Evolutionary conservation across 1,140 invertebrate species (phyloP).

Genomic region (Sipha flava): DNA sequence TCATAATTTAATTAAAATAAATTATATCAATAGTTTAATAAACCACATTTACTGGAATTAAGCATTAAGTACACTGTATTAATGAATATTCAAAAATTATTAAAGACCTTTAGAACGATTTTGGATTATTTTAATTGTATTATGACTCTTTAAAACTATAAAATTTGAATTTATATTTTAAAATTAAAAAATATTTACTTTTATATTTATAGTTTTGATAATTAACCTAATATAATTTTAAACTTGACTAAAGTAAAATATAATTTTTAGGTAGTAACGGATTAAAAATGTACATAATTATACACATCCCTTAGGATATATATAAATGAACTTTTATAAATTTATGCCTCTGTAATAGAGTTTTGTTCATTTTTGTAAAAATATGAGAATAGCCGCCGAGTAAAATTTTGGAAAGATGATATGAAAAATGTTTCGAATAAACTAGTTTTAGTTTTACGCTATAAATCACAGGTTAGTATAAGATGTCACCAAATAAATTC

Average conservation of each 20-base stretch:
- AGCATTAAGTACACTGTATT: no score
- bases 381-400: not conserved
- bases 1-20: no score
- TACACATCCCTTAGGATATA: not conserved
- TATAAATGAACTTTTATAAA: not conserved
- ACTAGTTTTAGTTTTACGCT: no score
- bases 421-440: not conserved
- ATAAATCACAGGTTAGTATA: not conserved
- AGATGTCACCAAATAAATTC: not conserved
- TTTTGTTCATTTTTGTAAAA: not conserved
- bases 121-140: no score
- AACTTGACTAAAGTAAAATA: not conserved
- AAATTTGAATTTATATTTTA: no score
- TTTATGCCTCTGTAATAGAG: not conserved
- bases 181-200: not conserved
- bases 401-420: not conserved
- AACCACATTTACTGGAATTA: no score
- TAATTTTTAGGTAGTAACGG: not conserved
- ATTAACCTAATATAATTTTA: not conserved
- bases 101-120: no score
- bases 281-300: not conserved
- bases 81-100: no score
- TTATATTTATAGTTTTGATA: not conserved
- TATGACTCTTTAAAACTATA: no score
- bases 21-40: no score